Percentiles rank a stretch among this genome's conserved stretches.
Evolutionary conservation across 2,113 vertebrate species (phyloP).

Genomic region (Orthonyx spaldingii): DNA sequence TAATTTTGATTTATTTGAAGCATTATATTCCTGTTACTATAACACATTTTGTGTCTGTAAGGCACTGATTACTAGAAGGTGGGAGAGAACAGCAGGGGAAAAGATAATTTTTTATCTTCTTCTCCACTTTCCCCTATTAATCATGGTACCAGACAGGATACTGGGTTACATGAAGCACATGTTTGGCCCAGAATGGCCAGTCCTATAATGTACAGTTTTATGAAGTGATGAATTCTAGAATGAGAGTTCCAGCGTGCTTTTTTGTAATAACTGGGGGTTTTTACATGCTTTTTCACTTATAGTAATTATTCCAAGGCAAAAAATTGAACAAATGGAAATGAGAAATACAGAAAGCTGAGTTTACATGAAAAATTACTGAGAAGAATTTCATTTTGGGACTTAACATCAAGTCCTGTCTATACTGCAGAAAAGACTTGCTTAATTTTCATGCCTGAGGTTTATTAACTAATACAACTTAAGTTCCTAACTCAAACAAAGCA

Average conservation of each 20-base stretch:
- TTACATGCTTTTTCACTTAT: background rate
- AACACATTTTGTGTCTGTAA: background rate
- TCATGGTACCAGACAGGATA: background rate
- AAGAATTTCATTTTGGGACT: background rate
- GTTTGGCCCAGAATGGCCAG: background rate
- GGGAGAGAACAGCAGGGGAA: background rate
- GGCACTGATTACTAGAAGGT: background rate
- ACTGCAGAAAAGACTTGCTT: background rate
- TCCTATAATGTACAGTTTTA: background rate
- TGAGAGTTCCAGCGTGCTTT: background rate
- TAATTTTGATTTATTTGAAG: background rate
- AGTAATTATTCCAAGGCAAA: background rate
- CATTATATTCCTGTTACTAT: background rate
- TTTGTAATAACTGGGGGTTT: background rate
- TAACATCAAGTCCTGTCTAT: background rate
- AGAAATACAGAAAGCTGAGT: background rate
- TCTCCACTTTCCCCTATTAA: background rate
- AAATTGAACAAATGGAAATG: background rate
- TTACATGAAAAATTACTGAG: background rate
- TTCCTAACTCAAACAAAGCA: background rate
- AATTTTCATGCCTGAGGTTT: background rate
- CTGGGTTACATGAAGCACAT: background rate
- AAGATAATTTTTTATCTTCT: slow-evolving; percentile 17
- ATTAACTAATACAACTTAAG: background rate
- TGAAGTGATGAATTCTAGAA: slow-evolving; percentile 23